phyloP scores from a whole-genome alignment of 2,888 invertebrate species.

The Conistra vaccinii region DNA sequence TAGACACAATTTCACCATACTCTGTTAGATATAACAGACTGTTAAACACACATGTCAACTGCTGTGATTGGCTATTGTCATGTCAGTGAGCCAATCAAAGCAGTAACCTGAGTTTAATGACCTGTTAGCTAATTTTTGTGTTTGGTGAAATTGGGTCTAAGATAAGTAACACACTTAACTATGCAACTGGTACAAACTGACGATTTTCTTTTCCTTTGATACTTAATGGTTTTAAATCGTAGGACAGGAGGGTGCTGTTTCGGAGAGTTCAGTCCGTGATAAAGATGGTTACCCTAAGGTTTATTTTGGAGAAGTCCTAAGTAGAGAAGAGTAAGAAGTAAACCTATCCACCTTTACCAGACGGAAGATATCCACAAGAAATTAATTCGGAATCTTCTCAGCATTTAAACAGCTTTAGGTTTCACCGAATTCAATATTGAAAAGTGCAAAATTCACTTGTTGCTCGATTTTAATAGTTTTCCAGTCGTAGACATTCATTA shows the following conservation, averaged over 20 bases:
- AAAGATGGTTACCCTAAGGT: background rate
- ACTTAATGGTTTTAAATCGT: background rate
- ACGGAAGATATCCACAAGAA: background rate
- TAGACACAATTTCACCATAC: too few relatives aligned
- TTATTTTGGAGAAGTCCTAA: background rate
- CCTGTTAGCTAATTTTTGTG: too few relatives aligned
- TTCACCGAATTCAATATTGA: background rate
- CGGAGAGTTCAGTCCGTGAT: background rate
- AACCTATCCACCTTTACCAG: background rate
- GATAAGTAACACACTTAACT: conserved; percentile 16
- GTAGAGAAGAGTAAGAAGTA: too few relatives aligned
- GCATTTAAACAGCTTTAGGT: background rate
- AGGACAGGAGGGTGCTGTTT: background rate
- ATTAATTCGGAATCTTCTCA: background rate
- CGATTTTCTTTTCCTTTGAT: conserved; percentile 17
- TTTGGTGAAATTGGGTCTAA: too few relatives aligned
- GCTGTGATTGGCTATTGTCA: too few relatives aligned
- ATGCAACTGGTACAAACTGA: conserved; percentile 16
- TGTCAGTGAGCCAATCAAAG: too few relatives aligned
- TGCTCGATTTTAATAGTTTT: background rate
- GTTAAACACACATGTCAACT: too few relatives aligned
- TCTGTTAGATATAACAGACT: too few relatives aligned
- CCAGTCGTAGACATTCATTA: background rate
- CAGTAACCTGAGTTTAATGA: too few relatives aligned
- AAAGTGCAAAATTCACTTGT: background rate